phyloP scores from a whole-genome alignment of 2,888 invertebrate species.

The Drosophila anomelani region DNA sequence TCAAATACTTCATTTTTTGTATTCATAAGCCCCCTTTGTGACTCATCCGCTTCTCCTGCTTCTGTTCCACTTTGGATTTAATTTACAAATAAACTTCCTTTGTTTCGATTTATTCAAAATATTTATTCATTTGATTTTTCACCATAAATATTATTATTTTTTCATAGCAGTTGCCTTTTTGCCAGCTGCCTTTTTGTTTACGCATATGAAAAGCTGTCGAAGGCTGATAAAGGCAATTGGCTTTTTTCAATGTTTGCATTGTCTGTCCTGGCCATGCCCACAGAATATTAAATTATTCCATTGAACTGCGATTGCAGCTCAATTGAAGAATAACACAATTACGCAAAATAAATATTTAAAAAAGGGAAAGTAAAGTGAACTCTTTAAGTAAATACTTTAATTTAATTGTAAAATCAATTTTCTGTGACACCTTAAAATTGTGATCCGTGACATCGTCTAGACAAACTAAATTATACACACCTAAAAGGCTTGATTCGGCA shows the following conservation, averaged over 20 bases:
- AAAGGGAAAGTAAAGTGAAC: not conserved
- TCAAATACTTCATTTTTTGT: slow-evolving; percentile 19
- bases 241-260: slow-evolving; percentile 35
- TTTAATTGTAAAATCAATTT: not conserved
- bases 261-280: slow-evolving; percentile 8
- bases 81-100: slow-evolving; percentile 15
- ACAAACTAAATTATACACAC: slow-evolving; percentile 55
- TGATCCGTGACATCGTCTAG: slow-evolving; percentile 18
- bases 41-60: slow-evolving; percentile 7
- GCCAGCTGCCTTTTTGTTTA: slow-evolving; percentile 12
- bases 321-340: not conserved
- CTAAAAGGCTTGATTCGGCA: slow-evolving; percentile 32
- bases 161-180: slow-evolving; percentile 10
- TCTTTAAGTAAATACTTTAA: not conserved
- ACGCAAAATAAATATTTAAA: not conserved
- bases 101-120: slow-evolving; percentile 27
- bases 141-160: slow-evolving; percentile 37
- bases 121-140: slow-evolving; percentile 37
- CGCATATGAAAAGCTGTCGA: slow-evolving; percentile 25
- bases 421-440: not conserved
- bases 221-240: slow-evolving; percentile 39
- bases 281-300: slow-evolving; percentile 13
- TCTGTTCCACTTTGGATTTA: slow-evolving; percentile 3
- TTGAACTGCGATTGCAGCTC: not conserved
- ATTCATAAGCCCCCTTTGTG: slow-evolving; percentile 10